Evolutionary conservation across 2,888 invertebrate genomes (phyloP), one percentile per base, ranked within the genome.

Genomic region (Theretra japonica): DNA sequence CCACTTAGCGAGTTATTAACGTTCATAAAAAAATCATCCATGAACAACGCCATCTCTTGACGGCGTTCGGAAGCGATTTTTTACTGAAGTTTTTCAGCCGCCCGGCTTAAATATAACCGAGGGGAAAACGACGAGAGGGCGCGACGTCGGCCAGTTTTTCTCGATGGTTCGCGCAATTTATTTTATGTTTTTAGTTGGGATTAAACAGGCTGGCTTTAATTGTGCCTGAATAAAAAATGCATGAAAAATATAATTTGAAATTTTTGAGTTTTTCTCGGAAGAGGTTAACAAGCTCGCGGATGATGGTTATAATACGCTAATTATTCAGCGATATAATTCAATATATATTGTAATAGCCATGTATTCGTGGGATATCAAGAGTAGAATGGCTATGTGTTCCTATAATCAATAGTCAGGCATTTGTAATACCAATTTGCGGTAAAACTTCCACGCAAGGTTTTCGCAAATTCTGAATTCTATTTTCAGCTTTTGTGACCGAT

Each of bases 101-200:
- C n/a, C 48, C 53, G 53, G 23, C 65, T 23, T 23, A 53, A 53
- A 53, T 48, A 41, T 8, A 30, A 7, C 0, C 56, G 25, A 21
- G 28, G 15, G 23, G 85, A 85, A 87, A 86, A 77, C 71, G 73
- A 68, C 70, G 69, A 90, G 90, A 90, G 89, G 90, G 90, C 90
- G 90, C 80, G 69, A 50, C 19, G 53, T 53, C 8, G 19, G 68
- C 19, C 21, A 8, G 33, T 17, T 69, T 56, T 69, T 50, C 25
- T 25, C 25, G 4, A 50, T 25, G 6, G 19, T 50, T 28, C 28
- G 41, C 23, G n/a, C 25, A 69, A 53, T 69, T n/a, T 50, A 19
- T 69, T 56, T 30, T 30, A 19, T 8, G 28, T 28, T 69, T 28
- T 17, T 53, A 53, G 28, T 69, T 30, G 28, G 53, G 23, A 23